These are phyloP conservation scores for Lasioglossum leucozonium DNA, from an alignment of 2,888 invertebrate species.

Conservation along the genomic window DNA sequence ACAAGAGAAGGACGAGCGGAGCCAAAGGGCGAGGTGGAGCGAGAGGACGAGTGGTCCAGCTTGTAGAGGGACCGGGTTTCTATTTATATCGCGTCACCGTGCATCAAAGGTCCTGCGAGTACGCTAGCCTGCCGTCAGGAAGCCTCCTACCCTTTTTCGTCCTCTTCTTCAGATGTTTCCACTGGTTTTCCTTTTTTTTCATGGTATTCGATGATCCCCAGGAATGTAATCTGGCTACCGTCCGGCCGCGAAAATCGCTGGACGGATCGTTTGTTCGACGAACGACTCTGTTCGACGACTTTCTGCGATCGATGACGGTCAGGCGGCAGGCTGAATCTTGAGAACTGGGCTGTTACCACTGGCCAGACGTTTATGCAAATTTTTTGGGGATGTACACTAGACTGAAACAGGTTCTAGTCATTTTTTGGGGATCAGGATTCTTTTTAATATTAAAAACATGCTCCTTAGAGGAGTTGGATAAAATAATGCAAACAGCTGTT, in stretches of 20 bases:
- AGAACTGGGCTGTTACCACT: background rate
- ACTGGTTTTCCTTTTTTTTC: background rate
- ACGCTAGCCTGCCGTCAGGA: constrained; percentile 53
- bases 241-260: constrained; percentile 58
- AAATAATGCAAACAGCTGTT: no score
- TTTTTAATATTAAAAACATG: no score
- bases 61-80: constrained; percentile 69
- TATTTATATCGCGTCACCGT: constrained; percentile 73
- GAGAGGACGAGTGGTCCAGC: constrained; percentile 63
- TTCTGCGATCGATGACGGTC: background rate
- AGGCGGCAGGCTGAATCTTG: background rate
- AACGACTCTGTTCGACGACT: constrained; percentile 32
- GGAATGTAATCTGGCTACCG: background rate
- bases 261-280: constrained; percentile 54
- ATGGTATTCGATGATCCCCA: background rate
- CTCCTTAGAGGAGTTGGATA: no score
- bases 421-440: no score
- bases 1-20: constrained; percentile 23
- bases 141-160: constrained; percentile 46
- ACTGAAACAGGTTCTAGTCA: background rate
- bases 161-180: constrained; percentile 17
- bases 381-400: background rate
- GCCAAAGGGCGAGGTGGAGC: constrained; percentile 28
- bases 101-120: constrained; percentile 69
- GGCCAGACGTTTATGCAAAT: background rate